Percentiles rank a stretch among this genome's conserved stretches.
These are phyloP conservation scores for Drosophila neutralis DNA, from an alignment of 2,888 invertebrate species.

Conservation along the genomic window DNA sequence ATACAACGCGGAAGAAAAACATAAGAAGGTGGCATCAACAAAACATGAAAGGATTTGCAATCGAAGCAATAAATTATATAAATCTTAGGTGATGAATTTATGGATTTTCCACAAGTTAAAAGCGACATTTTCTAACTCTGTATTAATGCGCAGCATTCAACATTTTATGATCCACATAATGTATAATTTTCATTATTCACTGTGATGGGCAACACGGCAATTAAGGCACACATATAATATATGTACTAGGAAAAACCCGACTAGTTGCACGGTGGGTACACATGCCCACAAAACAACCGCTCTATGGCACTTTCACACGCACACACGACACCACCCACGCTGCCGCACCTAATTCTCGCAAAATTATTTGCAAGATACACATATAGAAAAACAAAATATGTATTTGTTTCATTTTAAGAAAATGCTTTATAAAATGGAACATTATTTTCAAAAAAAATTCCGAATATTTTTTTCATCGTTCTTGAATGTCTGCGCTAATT, in stretches of 20 bases:
- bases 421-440: constrained; percentile 38
- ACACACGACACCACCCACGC: constrained; percentile 45
- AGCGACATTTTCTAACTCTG: constrained; percentile 15
- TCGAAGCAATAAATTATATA: constrained; percentile 5
- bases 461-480: constrained; percentile 40
- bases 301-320: constrained; percentile 63
- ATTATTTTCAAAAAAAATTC: constrained; percentile 50
- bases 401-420: constrained; percentile 21
- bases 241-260: constrained; percentile 32
- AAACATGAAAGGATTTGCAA: constrained; percentile 9
- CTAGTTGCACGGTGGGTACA: constrained; percentile 27
- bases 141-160: constrained; percentile 31
- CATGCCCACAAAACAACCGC: constrained; percentile 26
- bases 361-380: constrained; percentile 40
- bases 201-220: constrained; percentile 34
- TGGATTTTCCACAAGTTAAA: constrained; percentile 34
- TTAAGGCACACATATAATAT: constrained; percentile 23
- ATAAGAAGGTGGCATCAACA: constrained; percentile 16
- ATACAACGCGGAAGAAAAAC: constrained; percentile 62
- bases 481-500: constrained; percentile 68
- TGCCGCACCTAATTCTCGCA: constrained; percentile 58
- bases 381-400: constrained; percentile 18
- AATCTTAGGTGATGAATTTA: constrained; percentile 25
- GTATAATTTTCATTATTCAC: constrained; percentile 22
- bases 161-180: constrained; percentile 24